phyloP scores from a whole-genome alignment of 2,888 invertebrate genomes.

The Ischnus inquisitorius region DNA sequence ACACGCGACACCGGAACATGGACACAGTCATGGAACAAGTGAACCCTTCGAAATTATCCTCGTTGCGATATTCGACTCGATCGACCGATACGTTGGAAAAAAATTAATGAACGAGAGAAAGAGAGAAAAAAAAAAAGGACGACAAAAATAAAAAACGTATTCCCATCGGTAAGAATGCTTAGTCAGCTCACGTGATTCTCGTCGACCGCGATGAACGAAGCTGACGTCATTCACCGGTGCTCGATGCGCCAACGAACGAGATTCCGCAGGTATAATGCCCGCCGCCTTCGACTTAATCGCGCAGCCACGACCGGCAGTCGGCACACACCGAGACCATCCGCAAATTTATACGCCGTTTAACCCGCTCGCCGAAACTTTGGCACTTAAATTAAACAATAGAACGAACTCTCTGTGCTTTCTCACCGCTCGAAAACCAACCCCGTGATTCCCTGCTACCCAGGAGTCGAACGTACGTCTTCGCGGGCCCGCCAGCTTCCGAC shows the following conservation, averaged over 20 bases:
- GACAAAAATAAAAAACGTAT: slow-evolving; percentile 51
- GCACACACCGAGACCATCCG: slow-evolving; percentile 51
- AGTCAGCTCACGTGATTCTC: slow-evolving; percentile 25
- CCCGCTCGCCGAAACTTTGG: slow-evolving; percentile 82
- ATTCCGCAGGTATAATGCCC: slow-evolving; percentile 30
- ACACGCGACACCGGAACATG: slow-evolving; percentile 50
- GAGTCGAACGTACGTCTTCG: slow-evolving; percentile 80
- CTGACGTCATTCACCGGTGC: slow-evolving; percentile 30
- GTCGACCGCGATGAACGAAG: slow-evolving; percentile 29
- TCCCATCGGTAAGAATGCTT: slow-evolving; percentile 66
- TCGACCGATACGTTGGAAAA: background rate
- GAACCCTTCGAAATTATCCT: slow-evolving; percentile 69
- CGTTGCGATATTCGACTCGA: slow-evolving; percentile 1
- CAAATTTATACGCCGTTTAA: slow-evolving; percentile 83
- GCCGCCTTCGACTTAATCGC: slow-evolving; percentile 36
- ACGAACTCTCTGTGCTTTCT: slow-evolving; percentile 73
- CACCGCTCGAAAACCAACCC: slow-evolving; percentile 38
- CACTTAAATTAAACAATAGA: slow-evolving; percentile 84
- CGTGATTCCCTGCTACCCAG: slow-evolving; percentile 27
- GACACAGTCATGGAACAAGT: slow-evolving; percentile 30
- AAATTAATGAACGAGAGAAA: slow-evolving; percentile 14
- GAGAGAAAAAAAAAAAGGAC: slow-evolving; percentile 11
- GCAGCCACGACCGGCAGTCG: slow-evolving; percentile 25
- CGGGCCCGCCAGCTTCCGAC: slow-evolving; percentile 54
- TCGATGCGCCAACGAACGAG: slow-evolving; percentile 16